These are phyloP conservation scores for Pantelozetes paolii DNA, from an alignment of 2,888 invertebrate species.

Conservation along the genomic window DNA sequence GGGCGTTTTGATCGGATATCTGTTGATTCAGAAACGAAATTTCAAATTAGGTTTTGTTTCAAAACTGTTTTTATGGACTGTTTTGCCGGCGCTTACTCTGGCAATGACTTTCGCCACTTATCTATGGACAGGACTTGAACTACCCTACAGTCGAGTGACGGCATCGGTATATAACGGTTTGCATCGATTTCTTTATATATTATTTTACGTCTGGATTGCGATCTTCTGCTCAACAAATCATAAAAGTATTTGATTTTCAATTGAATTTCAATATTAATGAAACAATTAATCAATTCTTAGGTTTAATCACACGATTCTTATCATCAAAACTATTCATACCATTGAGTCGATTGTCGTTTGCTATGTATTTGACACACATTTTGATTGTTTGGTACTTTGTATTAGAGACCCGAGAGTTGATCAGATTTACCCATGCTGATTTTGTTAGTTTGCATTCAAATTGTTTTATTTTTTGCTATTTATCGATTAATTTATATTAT, in stretches of 20 bases:
- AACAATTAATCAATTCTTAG: not conserved
- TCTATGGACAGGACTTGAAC: constrained; percentile 23
- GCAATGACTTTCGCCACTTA: not conserved
- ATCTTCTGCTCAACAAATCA: constrained; percentile 44
- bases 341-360: constrained; percentile 38
- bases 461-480: too few species aligned
- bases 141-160: constrained; percentile 15
- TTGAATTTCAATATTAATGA: not conserved
- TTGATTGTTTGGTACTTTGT: constrained; percentile 40
- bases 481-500: too few species aligned
- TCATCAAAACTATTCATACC: constrained; percentile 34
- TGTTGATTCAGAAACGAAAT: constrained; percentile 3
- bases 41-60: not conserved
- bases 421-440: constrained; percentile 1
- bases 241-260: constrained; percentile 34
- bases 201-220: constrained; percentile 45
- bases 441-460: constrained; percentile 11
- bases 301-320: constrained; percentile 27
- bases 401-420: constrained; percentile 10
- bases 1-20: constrained; percentile 44
- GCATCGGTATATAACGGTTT: constrained; percentile 43
- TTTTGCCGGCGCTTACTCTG: not conserved
- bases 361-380: constrained; percentile 40
- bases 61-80: not conserved
- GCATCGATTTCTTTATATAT: constrained; percentile 45